A percentile compares a stretch with the other conserved stretches of the same genome.
Conservation (phyloP, 2,113 vertebrate genomes). For the Ailurus styani region DNA sequence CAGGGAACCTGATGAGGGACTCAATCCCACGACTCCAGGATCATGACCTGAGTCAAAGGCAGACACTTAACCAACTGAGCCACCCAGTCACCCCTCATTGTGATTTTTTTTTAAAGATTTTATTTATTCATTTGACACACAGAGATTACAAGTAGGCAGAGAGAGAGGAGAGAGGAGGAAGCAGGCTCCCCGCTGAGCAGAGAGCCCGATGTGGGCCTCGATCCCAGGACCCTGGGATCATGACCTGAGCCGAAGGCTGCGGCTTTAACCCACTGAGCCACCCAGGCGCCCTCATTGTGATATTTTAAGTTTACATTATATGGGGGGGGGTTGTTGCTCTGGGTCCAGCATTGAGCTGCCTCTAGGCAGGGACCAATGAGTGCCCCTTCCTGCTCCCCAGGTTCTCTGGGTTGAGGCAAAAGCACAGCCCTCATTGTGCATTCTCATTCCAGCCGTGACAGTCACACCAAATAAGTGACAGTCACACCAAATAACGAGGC, state of each 20-base stretch:
- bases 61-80: not conserved
- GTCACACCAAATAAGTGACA: not conserved
- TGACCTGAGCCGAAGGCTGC: not conserved
- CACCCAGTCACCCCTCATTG: not conserved
- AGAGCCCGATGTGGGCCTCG: fast-evolving
- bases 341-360: not conserved
- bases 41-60: not conserved
- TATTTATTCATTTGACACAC: too few relatives aligned
- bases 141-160: too few relatives aligned
- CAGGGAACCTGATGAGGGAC: not conserved
- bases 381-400: not conserved
- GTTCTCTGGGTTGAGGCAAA: not conserved
- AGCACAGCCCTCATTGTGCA: not conserved
- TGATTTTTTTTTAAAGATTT: too few relatives aligned
- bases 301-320: not conserved
- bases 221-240: not conserved
- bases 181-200: not conserved
- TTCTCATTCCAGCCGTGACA: not conserved
- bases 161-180: not conserved
- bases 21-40: not conserved
- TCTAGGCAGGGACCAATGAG: not conserved
- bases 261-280: not conserved
- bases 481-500: not conserved
- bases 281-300: not conserved
- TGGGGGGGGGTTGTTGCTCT: not conserved